Percentiles rank a stretch among this genome's conserved stretches.
These are phyloP conservation scores for Nasonia vitripennis DNA, from an alignment of 1,140 invertebrate genomes.

Conservation along the genomic window DNA sequence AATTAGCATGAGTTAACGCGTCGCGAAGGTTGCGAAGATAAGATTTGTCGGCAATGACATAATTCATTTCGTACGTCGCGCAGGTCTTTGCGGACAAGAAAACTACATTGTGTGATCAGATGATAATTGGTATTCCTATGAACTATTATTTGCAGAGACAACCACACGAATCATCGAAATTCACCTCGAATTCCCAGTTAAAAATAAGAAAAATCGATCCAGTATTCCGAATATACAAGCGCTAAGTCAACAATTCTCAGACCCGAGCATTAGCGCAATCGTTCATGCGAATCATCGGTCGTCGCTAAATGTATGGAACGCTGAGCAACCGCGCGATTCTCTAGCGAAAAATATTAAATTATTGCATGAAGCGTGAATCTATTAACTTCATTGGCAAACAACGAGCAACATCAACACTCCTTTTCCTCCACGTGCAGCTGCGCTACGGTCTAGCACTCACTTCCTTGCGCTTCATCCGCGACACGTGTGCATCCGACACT, in stretches of 20 bases:
- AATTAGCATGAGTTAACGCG: not conserved
- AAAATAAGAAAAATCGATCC: too few species aligned
- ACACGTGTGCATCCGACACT: conserved; percentile 15
- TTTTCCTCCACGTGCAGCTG: not conserved
- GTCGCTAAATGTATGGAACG: too few species aligned
- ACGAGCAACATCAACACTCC: not conserved
- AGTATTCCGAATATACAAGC: too few species aligned
- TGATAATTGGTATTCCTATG: not conserved
- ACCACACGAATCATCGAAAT: too few species aligned
- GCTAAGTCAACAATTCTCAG: too few species aligned
- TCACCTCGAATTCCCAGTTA: too few species aligned
- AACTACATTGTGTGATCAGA: not conserved
- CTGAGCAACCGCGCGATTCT: not conserved
- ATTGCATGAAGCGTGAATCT: not conserved
- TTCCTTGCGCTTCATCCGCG: not conserved
- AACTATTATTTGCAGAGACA: too few species aligned
- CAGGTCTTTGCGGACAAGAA: not conserved
- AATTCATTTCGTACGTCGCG: not conserved
- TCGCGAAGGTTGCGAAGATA: not conserved
- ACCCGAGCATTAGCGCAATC: too few species aligned
- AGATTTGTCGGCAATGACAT: not conserved
- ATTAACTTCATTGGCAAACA: not conserved
- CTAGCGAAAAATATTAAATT: not conserved
- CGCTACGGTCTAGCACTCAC: not conserved
- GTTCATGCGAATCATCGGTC: too few species aligned